Conservation (phyloP, 2,888 invertebrate species). For the Caenorhabditis sp. region DNA sequence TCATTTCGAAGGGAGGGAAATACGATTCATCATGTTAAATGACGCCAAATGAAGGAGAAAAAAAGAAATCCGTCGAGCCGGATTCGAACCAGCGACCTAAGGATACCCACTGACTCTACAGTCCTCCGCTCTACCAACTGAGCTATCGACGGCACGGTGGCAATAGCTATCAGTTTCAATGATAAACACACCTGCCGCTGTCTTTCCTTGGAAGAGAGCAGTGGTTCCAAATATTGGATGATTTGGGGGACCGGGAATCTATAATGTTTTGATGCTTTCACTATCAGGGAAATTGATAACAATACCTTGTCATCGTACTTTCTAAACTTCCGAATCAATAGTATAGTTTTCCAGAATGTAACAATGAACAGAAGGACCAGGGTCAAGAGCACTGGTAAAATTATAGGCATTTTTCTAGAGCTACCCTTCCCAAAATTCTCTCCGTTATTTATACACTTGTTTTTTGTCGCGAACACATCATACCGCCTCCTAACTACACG, state of each 20-base stretch:
- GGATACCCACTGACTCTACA: slow-evolving; percentile 72
- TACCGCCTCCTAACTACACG: slow-evolving; percentile 2
- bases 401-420: slow-evolving; percentile 33
- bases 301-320: slow-evolving; percentile 37
- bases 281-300: neutral
- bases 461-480: neutral
- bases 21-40: too few species aligned
- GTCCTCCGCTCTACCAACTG: slow-evolving; percentile 77
- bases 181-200: slow-evolving; percentile 25
- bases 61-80: slow-evolving; percentile 71
- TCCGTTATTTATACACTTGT: neutral
- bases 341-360: slow-evolving; percentile 23
- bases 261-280: neutral
- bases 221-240: slow-evolving; percentile 42
- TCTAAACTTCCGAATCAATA: slow-evolving; percentile 16
- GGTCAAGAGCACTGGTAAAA: slow-evolving; percentile 14
- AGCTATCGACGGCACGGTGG: slow-evolving; percentile 70
- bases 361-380: slow-evolving; percentile 16
- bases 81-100: slow-evolving; percentile 78
- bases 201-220: slow-evolving; percentile 11
- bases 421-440: neutral
- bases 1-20: neutral
- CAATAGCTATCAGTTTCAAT: neutral
- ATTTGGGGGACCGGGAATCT: slow-evolving; percentile 45
- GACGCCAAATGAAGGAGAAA: neutral